Percentiles rank a stretch among this genome's conserved stretches.
These are phyloP conservation scores for Eclectus roratus DNA, from an alignment of 2,113 vertebrate species.

Conservation along the genomic window DNA sequence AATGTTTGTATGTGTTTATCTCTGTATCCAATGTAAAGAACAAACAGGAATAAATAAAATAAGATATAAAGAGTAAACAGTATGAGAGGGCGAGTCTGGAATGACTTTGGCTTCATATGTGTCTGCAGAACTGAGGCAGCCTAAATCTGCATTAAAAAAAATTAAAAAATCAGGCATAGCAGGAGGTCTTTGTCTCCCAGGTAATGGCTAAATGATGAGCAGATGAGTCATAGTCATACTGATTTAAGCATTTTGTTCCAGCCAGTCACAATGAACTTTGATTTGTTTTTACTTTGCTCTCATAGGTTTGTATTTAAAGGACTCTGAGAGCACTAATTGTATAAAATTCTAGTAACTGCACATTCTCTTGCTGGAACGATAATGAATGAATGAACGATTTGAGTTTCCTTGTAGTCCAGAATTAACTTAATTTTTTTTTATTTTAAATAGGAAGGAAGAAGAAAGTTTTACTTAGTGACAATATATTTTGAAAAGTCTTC, in stretches of 20 bases:
- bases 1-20: not conserved
- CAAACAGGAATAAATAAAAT: constrained; percentile 39
- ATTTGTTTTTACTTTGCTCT: constrained; percentile 77
- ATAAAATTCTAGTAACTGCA: constrained; percentile 64
- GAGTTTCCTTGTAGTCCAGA: not conserved
- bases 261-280: constrained; percentile 78
- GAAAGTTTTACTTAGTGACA: not conserved
- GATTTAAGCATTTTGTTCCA: constrained; percentile 78
- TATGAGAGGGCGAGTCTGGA: not conserved
- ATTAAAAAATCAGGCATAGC: constrained; percentile 48
- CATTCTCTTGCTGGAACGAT: constrained; percentile 43
- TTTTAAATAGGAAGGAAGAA: not conserved
- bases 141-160: constrained; percentile 66
- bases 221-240: constrained; percentile 64
- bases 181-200: constrained; percentile 71
- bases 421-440: not conserved
- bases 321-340: constrained; percentile 59
- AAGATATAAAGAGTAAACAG: constrained; percentile 43
- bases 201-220: constrained; percentile 76
- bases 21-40: not conserved
- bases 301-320: constrained; percentile 72
- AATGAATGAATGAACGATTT: constrained; percentile 6
- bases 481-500: not conserved
- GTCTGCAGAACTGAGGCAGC: constrained; percentile 6
- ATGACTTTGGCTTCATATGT: not conserved